Evolutionary conservation across 2,888 invertebrate species (phyloP).

Genomic region (Neria commutata): DNA sequence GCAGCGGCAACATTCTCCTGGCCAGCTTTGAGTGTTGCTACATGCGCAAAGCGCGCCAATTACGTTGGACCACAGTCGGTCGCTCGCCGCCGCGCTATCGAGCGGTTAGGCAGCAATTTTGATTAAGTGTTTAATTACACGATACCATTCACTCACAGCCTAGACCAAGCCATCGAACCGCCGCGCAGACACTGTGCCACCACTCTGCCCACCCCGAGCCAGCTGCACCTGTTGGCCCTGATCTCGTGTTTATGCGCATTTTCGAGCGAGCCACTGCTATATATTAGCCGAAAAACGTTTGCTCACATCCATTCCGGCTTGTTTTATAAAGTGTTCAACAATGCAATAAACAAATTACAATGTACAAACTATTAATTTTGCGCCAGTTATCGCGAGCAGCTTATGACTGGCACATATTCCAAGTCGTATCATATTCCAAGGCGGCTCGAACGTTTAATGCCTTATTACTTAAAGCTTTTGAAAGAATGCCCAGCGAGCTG

Average conservation of each 20-base stretch:
- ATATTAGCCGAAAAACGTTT: too few species aligned
- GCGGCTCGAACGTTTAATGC: too few species aligned
- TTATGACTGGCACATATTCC: background rate
- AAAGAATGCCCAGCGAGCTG: too few species aligned
- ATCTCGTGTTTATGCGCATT: too few species aligned
- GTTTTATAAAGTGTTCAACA: background rate
- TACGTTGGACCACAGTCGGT: background rate
- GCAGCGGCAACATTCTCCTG: background rate
- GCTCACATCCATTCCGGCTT: too few species aligned
- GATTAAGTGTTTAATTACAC: slow-evolving; percentile 25
- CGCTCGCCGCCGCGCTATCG: background rate
- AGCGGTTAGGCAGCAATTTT: slow-evolving; percentile 20
- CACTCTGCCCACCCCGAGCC: background rate
- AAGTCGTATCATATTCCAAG: background rate
- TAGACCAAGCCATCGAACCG: background rate
- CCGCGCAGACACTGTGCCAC: too few species aligned
- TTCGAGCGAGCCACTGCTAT: too few species aligned
- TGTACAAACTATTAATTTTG: slow-evolving; percentile 9
- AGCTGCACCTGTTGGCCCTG: background rate
- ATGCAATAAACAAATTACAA: slow-evolving; percentile 15
- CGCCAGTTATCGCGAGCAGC: background rate
- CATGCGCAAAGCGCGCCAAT: background rate
- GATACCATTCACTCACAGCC: slow-evolving; percentile 9
- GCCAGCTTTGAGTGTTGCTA: background rate
- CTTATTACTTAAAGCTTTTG: too few species aligned